phyloP scores from a whole-genome alignment of 2,888 invertebrate genomes.

The Augiades crinisus region DNA sequence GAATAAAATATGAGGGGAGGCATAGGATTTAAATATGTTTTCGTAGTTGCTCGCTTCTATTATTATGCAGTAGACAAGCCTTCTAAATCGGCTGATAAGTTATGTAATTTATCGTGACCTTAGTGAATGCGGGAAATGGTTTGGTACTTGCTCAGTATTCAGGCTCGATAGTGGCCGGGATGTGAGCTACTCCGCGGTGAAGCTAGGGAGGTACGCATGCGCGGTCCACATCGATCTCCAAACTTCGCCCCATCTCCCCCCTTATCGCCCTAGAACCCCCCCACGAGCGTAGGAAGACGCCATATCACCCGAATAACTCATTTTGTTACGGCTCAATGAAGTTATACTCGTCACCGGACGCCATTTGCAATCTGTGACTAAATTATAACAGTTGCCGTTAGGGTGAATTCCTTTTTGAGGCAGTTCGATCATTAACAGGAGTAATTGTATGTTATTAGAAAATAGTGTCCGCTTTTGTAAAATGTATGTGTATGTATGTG shows the following conservation, averaged over 20 bases:
- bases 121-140: constrained; percentile 17
- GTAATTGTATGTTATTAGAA: background rate
- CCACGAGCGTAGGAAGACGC: constrained; percentile 51
- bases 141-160: constrained; percentile 34
- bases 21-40: background rate
- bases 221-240: constrained; percentile 64
- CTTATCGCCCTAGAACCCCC: constrained; percentile 33
- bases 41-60: background rate
- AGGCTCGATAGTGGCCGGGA: constrained; percentile 49
- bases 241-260: constrained; percentile 41
- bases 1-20: constrained; percentile 5
- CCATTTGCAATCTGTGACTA: constrained; percentile 6
- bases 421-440: too few relatives aligned
- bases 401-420: background rate
- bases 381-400: background rate
- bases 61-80: background rate
- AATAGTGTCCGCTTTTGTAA: background rate
- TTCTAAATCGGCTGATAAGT: background rate
- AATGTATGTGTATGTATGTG: too few relatives aligned
- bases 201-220: constrained; percentile 54
- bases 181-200: constrained; percentile 37
- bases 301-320: constrained; percentile 50
- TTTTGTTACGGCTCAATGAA: constrained; percentile 43
- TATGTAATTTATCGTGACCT: constrained; percentile 20
- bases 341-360: constrained; percentile 5